These are phyloP conservation scores for Sinocyclocheilus grahami DNA, from an alignment of 2,113 vertebrate species.

Conservation along the genomic window DNA sequence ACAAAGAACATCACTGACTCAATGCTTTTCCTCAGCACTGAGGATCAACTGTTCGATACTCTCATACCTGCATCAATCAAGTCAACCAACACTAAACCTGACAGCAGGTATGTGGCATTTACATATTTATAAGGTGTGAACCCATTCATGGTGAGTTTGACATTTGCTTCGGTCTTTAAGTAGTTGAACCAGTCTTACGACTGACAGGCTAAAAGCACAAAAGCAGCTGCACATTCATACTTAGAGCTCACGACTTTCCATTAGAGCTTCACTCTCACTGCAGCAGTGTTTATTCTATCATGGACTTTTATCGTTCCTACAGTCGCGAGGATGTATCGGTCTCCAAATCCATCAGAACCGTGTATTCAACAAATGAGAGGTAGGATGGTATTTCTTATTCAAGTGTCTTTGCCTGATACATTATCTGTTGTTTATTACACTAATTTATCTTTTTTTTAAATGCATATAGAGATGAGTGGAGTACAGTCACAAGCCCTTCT, in stretches of 20 bases:
- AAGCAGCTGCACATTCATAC: slow-evolving; percentile 62
- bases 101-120: slow-evolving; percentile 59
- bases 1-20: slow-evolving; percentile 1
- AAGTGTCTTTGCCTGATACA: not conserved
- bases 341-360: slow-evolving; percentile 80
- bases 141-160: slow-evolving; percentile 6
- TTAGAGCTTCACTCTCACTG: slow-evolving; percentile 21
- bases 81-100: slow-evolving; percentile 38
- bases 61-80: slow-evolving; percentile 64
- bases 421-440: not conserved
- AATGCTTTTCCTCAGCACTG: slow-evolving; percentile 57
- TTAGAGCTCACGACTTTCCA: not conserved
- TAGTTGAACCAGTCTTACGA: slow-evolving; percentile 63
- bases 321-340: slow-evolving; percentile 63
- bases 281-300: not conserved
- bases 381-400: slow-evolving; percentile 59
- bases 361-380: slow-evolving; percentile 82
- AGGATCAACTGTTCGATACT: slow-evolving; percentile 65
- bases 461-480: slow-evolving; percentile 42
- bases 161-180: slow-evolving; percentile 40
- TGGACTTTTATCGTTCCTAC: slow-evolving; percentile 57
- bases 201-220: slow-evolving; percentile 63
- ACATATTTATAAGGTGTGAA: slow-evolving; percentile 18
- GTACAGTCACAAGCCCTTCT: not conserved
- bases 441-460: not conserved